Evolutionary conservation across 1,140 invertebrate species (phyloP), one percentile per base, ranked within the genome.

Genomic region (Bicyclus anynana): DNA sequence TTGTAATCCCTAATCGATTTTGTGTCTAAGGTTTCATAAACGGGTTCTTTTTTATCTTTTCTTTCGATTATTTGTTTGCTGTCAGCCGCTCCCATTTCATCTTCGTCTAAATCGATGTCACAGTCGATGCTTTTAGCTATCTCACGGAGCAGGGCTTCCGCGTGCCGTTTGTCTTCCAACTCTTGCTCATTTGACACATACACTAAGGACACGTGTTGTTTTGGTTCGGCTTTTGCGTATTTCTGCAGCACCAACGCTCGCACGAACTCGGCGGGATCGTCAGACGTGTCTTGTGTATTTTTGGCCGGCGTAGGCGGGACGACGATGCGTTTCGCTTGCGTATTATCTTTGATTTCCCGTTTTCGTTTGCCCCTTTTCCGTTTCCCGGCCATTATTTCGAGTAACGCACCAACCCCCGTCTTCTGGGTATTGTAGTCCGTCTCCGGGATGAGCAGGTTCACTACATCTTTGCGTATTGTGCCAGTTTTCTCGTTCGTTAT

Each of bases 61-160:
- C 12, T 27, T 7, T 14, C 40, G 40, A 10, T 33, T 1, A 33
- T 4, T 0, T 33, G 9, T 46, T 79, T 83, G 50, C 84, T 87
- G 52, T 84, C 77, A 1, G 67, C 63, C 9, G 63, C 69, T 29
- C 84, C 84, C 84, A 87, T 87, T 65, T 75, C 72, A 29, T 69
- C 63, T 12, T 79, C 75, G 70, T 81, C 70, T 27, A 83, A 46
- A 48, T 82, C 84, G 14, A 84, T 77, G 3, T 77, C 78, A 49
- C 77, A 82, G 67, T 87, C 81, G 52, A 85, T 87, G 53, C 70
- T 78, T 16, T 69, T 62, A 12, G 84, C 82, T 37, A 87, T 87
- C 70, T 84, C 80, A 7, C 80, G 67, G 5, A 85, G 71, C 27
- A 86, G 59, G 65, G 77, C 74, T 59, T 84, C 80, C 0, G 84